Conservation (phyloP, 2,888 invertebrate species). For the Diabrotica balteata region DNA sequence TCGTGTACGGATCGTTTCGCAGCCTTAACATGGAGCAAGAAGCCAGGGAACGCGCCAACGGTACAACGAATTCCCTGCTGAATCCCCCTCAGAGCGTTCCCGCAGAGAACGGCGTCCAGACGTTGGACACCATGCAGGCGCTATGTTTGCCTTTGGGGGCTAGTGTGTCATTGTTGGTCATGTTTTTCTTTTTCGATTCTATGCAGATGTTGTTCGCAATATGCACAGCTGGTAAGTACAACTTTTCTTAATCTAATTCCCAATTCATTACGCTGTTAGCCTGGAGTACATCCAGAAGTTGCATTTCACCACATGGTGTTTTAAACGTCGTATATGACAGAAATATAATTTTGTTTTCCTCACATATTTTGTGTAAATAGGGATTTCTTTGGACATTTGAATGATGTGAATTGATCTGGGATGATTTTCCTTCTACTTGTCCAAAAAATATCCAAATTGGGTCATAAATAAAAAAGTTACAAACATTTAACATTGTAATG, state of each 20-base stretch:
- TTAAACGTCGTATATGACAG: no score
- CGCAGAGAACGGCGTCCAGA: conserved; percentile 72
- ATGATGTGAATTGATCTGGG: no score
- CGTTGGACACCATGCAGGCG: conserved; percentile 96
- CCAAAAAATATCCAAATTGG: no score
- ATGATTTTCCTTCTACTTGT: no score
- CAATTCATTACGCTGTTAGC: no score
- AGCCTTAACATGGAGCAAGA: conserved; percentile 96
- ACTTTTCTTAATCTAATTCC: neutral
- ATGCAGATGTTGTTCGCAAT: conserved; percentile 97
- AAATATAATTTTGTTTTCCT: no score
- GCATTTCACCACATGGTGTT: no score
- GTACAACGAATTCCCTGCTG: conserved; percentile 55
- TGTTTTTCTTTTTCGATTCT: conserved; percentile 99
- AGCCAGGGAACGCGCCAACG: conserved; percentile 75
- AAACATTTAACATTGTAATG: no score
- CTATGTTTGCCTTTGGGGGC: conserved; percentile 95
- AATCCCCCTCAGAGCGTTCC: conserved; percentile 54
- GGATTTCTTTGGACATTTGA: no score
- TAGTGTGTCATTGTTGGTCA: conserved; percentile 92
- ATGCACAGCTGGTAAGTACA: conserved; percentile 91
- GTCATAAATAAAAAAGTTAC: no score
- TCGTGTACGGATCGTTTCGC: conserved; percentile 97
- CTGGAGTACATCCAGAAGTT: no score
- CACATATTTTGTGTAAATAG: no score